Base-by-base conservation (phyloP, 2,888 invertebrate species). In the Cylindroiulus punctatus region DNA sequence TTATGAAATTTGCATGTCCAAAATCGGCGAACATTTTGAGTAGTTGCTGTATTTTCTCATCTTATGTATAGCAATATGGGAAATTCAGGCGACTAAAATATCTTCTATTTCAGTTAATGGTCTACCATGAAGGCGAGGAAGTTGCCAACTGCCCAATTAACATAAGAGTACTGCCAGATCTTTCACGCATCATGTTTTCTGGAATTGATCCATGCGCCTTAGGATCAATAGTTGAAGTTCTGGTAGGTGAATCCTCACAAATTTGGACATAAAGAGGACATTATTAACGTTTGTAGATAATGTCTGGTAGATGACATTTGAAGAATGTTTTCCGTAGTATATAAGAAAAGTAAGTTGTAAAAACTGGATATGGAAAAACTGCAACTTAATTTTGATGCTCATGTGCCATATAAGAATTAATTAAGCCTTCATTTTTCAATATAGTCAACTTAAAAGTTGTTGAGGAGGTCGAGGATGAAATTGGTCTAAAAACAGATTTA, bases 161-260 rank as follows among this genome's bases (percentile, higher is more conserved):
- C 91, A 96, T 98, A 91, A 93, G 97, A 89, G 97, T 97, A 0
- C 92, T 97, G 90, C 97, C 98, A 42, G 94, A 96, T 87, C 92
- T 97, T 88, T 94, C 96, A 87, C 95, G 96, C 90, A 96, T 97
- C 57, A 95, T 95, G 87, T 96, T 91, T 88, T 96, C 97, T 0
- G 98, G 97, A 85, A 96, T 98, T 94, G 97, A 97, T 86, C 98
- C 98, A 3, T 98, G 98, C 92, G 97, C 97, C 32, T 93, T 98
- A 84, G 98, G 98, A 88, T 97, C 97, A 88, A 94, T 98, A 86
- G 98, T 98, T 0, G 98, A 98, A 93, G 98, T 98, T 89, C 93
- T 98, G 91, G 96, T 94, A 90, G 91, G 89, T 88, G 22, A 40
- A 40, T 4, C 19, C 19, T 84, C 5, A 42, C 44, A 12, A n/a